These are phyloP conservation scores for Shargacucullia verbasci DNA, from an alignment of 2,888 invertebrate genomes.

Conservation along the genomic window DNA sequence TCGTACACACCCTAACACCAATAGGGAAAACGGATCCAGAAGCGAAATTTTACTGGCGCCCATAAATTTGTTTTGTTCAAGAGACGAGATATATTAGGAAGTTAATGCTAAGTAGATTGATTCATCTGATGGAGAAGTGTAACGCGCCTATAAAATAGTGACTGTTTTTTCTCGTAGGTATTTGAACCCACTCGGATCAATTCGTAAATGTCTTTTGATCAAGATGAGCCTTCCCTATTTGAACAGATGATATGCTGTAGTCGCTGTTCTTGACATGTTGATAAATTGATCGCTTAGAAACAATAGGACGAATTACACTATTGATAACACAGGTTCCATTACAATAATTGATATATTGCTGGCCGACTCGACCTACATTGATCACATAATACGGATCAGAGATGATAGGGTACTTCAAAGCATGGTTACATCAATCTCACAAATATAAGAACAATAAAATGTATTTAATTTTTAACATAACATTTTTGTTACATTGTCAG, in stretches of 20 bases:
- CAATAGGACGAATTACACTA: not conserved
- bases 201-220: conserved; percentile 5
- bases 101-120: conserved; percentile 60
- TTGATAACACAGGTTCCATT: not conserved
- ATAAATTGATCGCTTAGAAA: not conserved
- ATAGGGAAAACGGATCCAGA: conserved; percentile 40
- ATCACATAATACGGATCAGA: no score
- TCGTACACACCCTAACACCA: conserved; percentile 35
- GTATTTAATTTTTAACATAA: no score
- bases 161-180: conserved; percentile 20
- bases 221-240: not conserved
- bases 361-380: not conserved
- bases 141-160: conserved; percentile 34
- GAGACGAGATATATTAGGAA: conserved; percentile 48
- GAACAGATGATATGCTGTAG: no score
- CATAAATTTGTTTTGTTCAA: conserved; percentile 58
- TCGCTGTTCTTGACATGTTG: no score
- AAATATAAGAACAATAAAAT: no score
- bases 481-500: no score
- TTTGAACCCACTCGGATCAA: conserved; percentile 22
- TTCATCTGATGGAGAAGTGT: conserved; percentile 37
- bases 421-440: no score
- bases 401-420: no score
- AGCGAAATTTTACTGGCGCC: conserved; percentile 49
- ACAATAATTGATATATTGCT: not conserved